These are phyloP conservation scores for Heliconius himera DNA, from an alignment of 1,140 invertebrate species.

Conservation along the genomic window DNA sequence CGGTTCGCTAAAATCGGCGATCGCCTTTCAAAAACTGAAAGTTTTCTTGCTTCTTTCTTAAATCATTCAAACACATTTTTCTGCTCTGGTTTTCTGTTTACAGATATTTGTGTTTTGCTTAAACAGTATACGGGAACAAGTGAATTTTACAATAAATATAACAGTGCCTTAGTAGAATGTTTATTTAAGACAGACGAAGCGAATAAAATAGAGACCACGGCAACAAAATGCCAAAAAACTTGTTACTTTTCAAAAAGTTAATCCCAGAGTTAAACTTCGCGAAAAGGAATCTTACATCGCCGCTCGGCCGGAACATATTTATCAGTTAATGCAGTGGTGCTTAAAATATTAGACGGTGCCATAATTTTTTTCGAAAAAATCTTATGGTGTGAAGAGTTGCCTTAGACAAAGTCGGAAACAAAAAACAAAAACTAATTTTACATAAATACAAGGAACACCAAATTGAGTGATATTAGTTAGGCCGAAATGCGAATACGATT, in stretches of 20 bases:
- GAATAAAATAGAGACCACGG: conserved; percentile 64
- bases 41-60: conserved; percentile 28
- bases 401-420: conserved; percentile 74
- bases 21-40: conserved; percentile 32
- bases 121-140: conserved; percentile 70
- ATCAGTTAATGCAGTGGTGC: conserved; percentile 73
- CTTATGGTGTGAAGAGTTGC: conserved; percentile 68
- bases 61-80: conserved; percentile 63
- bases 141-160: conserved; percentile 65
- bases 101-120: conserved; percentile 64
- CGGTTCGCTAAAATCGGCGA: conserved; percentile 65
- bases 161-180: conserved; percentile 76
- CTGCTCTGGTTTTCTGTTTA: conserved; percentile 72
- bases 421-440: conserved; percentile 32
- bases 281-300: conserved; percentile 76
- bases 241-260: conserved; percentile 77
- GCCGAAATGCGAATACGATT: conserved; percentile 73
- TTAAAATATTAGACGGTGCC: conserved; percentile 59
- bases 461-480: conserved; percentile 67
- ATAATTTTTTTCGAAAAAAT: conserved; percentile 66
- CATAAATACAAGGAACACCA: conserved; percentile 51
- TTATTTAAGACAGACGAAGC: conserved; percentile 62
- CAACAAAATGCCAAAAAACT: conserved; percentile 80
- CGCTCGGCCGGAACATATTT: conserved; percentile 73
- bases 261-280: conserved; percentile 78